A percentile compares a stretch with the other conserved stretches of the same genome.
phyloP scores from a whole-genome alignment of 2,888 invertebrate genomes.

The Erebia palarica region DNA sequence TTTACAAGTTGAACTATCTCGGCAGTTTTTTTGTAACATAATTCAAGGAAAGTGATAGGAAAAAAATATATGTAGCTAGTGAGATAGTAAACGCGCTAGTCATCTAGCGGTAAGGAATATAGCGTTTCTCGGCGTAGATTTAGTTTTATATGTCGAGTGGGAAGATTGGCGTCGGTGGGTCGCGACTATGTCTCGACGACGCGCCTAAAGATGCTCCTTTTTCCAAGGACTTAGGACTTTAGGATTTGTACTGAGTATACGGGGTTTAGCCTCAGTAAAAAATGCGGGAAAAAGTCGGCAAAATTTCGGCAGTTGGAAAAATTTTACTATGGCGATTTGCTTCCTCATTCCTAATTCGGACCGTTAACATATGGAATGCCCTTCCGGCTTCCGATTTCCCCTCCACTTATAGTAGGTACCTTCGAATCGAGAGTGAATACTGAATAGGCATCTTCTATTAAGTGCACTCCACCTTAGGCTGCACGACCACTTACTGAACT shows the following conservation, averaged over 20 bases:
- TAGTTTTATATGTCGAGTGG: slow-evolving; percentile 74
- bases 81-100: slow-evolving; percentile 33
- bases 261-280: too few relatives aligned
- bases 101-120: slow-evolving; percentile 36
- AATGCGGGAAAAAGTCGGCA: too few relatives aligned
- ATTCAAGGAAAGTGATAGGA: slow-evolving; percentile 30
- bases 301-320: too few relatives aligned
- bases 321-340: too few relatives aligned
- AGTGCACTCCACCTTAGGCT: too few relatives aligned
- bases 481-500: too few relatives aligned
- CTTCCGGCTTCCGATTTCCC: too few relatives aligned
- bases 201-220: slow-evolving; percentile 56
- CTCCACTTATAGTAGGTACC: too few relatives aligned
- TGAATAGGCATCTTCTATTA: too few relatives aligned
- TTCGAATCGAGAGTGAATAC: too few relatives aligned
- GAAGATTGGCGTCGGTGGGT: slow-evolving; percentile 68
- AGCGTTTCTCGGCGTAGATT: slow-evolving; percentile 51
- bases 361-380: too few relatives aligned
- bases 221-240: slow-evolving; percentile 37
- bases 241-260: slow-evolving; percentile 22
- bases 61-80: slow-evolving; percentile 21
- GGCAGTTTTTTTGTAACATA: slow-evolving; percentile 27
- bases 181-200: slow-evolving; percentile 65
- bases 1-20: slow-evolving; percentile 17
- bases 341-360: too few relatives aligned